These are phyloP conservation scores for Hemichromis elongatus DNA, from an alignment of 2,113 vertebrate species.

Conservation along the genomic window DNA sequence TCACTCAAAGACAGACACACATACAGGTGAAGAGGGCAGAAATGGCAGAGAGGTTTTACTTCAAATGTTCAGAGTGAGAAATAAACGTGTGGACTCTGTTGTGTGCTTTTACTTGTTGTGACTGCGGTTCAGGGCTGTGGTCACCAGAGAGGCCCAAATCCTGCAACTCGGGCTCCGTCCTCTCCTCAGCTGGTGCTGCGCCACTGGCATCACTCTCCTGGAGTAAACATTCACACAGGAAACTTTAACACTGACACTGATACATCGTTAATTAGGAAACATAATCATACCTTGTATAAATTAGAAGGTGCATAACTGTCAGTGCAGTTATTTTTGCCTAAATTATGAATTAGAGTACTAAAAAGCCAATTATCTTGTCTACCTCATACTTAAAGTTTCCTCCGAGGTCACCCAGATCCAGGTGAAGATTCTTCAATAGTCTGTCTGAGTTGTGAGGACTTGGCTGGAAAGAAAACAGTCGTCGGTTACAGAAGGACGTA, in stretches of 20 bases:
- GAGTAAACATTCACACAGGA: neutral
- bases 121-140: conserved; percentile 64
- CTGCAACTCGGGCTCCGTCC: conserved; percentile 69
- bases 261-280: neutral
- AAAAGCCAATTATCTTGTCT: neutral
- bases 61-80: neutral
- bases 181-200: conserved; percentile 54
- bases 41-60: neutral
- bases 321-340: neutral
- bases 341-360: neutral
- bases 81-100: neutral
- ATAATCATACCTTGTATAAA: neutral
- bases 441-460: conserved; percentile 57
- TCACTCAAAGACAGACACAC: neutral
- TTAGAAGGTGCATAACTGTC: neutral
- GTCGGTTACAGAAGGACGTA: neutral
- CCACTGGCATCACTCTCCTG: neutral
- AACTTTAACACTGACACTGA: neutral
- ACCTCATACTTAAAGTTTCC: conserved; percentile 84
- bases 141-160: conserved; percentile 61
- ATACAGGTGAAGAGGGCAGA: neutral
- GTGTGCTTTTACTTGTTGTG: conserved; percentile 61
- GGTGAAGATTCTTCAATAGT: conserved; percentile 78
- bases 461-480: conserved; percentile 36
- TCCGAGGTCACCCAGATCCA: conserved; percentile 77